Evolutionary conservation across 2,797 vertebrate genomes (phyloP), one percentile per base, ranked within the genome.

Genomic region (Podarcis siculus): DNA sequence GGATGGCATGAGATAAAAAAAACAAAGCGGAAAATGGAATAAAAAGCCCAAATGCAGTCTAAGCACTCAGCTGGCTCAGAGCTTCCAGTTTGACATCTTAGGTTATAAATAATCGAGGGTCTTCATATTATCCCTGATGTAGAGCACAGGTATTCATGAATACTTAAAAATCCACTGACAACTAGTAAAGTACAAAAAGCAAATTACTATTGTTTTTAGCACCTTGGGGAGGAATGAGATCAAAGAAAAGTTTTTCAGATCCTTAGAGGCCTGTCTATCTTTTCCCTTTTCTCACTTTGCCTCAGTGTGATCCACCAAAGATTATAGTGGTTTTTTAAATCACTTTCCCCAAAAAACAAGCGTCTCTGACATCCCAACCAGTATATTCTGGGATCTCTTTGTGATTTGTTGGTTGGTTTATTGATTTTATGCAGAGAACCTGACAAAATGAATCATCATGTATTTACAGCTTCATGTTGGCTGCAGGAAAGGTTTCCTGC

Each of bases 51-150:
- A 94, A 93, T 76, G 89, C 89, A 92, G 92, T 90, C 87, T 90
- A 91, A 94, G 90, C 67, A 86, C 86, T 94, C 89, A 37, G 71
- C 89, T 94, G 88, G 86, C 91, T 95, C 90, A 85, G 81, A 93
- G 91, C 75, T 87, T 93, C 80, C 86, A 92, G 32, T 92, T 86
- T 94, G 92, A 92, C 4, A 1, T 92, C 86, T 89, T 55, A 88
- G 86, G 83, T 93, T 93, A 95, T 95, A 96, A 95, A 96, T 95
- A 93, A 95, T 96, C 80, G 0, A 95, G 88, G 87, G 71, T 83
- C 76, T 85, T 96, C 92, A 86, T 93, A 91, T 93, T 92, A 92
- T 91, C 87, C 89, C 58, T 91, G 89, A 91, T 91, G 92, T 89
- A 87, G 84, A 95, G 86, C 92, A 89, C 81, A 69, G 80, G 82